phyloP scores from a whole-genome alignment of 2,113 vertebrate species.

The Apteryx mantelli region DNA sequence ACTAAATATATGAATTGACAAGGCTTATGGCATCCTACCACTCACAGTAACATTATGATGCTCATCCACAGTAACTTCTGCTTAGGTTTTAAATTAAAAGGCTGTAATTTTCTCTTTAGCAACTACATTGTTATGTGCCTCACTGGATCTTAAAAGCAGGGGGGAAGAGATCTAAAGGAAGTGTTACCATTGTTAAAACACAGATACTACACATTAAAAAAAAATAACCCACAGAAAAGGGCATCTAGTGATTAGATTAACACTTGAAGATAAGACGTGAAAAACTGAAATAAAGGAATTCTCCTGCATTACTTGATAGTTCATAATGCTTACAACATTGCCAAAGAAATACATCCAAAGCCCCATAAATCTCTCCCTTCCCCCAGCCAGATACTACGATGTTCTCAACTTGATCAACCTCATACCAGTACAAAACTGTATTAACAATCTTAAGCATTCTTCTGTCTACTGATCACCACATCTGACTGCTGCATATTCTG shows the following conservation, averaged over 20 bases:
- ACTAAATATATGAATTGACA: constrained; percentile 22
- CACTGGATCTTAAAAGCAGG: background rate
- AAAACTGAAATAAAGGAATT: background rate
- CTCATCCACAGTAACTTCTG: background rate
- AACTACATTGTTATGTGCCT: background rate
- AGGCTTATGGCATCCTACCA: background rate
- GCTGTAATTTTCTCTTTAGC: background rate
- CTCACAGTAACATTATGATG: background rate
- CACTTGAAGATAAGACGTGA: background rate
- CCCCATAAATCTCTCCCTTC: background rate
- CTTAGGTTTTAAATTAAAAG: background rate
- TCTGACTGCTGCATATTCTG: background rate
- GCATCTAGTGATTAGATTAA: background rate
- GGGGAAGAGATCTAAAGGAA: background rate
- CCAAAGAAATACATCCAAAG: background rate
- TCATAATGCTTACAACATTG: background rate
- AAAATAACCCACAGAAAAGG: background rate
- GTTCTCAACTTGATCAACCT: background rate
- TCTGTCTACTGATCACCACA: background rate
- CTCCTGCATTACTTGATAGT: background rate
- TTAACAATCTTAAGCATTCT: background rate
- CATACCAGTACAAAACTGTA: background rate
- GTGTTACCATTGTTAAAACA: background rate
- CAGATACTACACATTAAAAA: background rate
- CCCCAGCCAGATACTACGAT: background rate